Percentiles rank a stretch among this genome's conserved stretches.
Conservation (phyloP, 2,797 vertebrate genomes). For the Gobionotothen gibberifrons region DNA sequence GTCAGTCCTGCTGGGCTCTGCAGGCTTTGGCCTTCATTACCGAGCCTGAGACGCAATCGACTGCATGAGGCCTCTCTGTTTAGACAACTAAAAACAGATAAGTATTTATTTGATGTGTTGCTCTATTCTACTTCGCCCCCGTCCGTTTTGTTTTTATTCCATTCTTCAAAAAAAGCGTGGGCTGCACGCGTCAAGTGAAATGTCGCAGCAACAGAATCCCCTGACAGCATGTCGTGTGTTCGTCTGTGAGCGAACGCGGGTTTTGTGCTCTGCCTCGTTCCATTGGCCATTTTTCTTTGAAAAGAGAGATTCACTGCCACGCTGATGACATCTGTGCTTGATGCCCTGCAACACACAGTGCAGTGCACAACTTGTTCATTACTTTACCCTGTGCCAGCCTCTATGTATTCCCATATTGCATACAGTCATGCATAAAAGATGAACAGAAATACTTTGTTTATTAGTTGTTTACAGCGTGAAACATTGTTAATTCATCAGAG, state of each 20-base stretch:
- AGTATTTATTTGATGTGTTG: slow-evolving; percentile 57
- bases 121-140: slow-evolving; percentile 28
- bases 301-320: slow-evolving; percentile 58
- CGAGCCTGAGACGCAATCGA: slow-evolving; percentile 55
- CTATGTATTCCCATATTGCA: slow-evolving; percentile 14
- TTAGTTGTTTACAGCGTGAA: slow-evolving; percentile 6
- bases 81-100: slow-evolving; percentile 50
- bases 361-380: slow-evolving; percentile 43
- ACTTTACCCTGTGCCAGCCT: slow-evolving; percentile 31
- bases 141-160: slow-evolving; percentile 49
- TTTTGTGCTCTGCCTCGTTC: slow-evolving; percentile 59
- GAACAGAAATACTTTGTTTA: not conserved
- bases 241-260: slow-evolving; percentile 55
- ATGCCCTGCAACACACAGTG: slow-evolving; percentile 52
- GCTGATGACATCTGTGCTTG: slow-evolving; percentile 64
- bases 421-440: not conserved
- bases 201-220: slow-evolving; percentile 59
- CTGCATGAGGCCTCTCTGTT: slow-evolving; percentile 33
- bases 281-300: slow-evolving; percentile 50
- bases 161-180: slow-evolving; percentile 47
- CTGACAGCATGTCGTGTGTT: slow-evolving; percentile 60
- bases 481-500: not conserved
- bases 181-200: slow-evolving; percentile 56
- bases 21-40: slow-evolving; percentile 65
- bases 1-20: slow-evolving; percentile 52